These are phyloP conservation scores for Heliornis fulica DNA, from an alignment of 2,113 vertebrate genomes.

Conservation along the genomic window DNA sequence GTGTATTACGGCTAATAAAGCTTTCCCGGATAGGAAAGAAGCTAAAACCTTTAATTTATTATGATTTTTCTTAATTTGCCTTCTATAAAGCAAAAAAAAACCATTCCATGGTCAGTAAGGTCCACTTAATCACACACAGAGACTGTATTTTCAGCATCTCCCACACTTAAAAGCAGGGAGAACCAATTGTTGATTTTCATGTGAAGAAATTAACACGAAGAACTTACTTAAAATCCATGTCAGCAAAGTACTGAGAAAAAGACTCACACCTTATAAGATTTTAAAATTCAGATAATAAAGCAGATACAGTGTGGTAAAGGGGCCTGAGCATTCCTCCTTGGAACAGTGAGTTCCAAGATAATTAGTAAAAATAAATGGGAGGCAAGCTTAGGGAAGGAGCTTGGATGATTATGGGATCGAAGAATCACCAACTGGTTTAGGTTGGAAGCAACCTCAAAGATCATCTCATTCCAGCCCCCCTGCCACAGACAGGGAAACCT, in stretches of 20 bases:
- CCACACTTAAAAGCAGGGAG: background rate
- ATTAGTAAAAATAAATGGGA: background rate
- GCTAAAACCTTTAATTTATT: background rate
- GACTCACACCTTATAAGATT: background rate
- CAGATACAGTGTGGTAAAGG: background rate
- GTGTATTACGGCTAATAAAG: background rate
- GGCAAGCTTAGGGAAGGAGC: background rate
- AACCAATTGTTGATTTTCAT: background rate
- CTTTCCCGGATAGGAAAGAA: background rate
- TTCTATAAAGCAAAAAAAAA: background rate
- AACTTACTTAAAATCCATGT: background rate
- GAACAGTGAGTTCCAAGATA: background rate
- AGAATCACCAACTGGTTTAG: no score
- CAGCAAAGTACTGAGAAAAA: background rate
- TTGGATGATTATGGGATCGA: background rate
- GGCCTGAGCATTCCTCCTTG: no score
- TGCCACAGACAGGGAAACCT: no score
- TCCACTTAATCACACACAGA: background rate
- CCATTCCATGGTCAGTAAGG: background rate
- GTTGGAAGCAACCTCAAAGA: no score
- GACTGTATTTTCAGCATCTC: background rate
- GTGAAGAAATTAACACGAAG: background rate
- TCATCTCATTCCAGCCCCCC: no score
- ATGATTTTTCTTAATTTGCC: background rate
- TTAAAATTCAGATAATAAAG: background rate